Conservation (phyloP, 2,797 vertebrate genomes). For the Pseudotriccus pelzelni region DNA sequence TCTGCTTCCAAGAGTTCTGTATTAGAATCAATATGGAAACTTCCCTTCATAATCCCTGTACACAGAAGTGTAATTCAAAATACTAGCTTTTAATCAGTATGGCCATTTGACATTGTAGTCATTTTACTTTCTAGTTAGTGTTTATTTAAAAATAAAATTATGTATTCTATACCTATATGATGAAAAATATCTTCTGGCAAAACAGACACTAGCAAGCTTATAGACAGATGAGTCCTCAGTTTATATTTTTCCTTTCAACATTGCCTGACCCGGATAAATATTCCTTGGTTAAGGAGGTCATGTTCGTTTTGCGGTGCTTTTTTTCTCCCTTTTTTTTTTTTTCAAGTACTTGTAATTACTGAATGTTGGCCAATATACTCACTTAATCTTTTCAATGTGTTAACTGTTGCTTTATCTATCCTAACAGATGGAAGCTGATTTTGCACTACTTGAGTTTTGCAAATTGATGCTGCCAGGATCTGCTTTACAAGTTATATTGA, state of each 20-base stretch:
- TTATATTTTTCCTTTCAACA: neutral
- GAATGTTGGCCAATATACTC: slow-evolving; percentile 27
- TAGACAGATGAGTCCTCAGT: neutral
- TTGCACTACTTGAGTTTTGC: slow-evolving; percentile 61
- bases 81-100: neutral
- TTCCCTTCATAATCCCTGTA: neutral
- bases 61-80: neutral
- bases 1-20: slow-evolving; percentile 22
- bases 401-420: slow-evolving; percentile 47
- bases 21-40: neutral
- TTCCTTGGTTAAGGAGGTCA: neutral
- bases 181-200: neutral
- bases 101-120: neutral
- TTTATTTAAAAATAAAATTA: neutral
- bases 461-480: slow-evolving; percentile 47
- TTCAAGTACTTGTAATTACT: slow-evolving; percentile 21
- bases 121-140: neutral
- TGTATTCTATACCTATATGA: neutral
- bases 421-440: slow-evolving; percentile 59
- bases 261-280: neutral
- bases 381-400: slow-evolving; percentile 58
- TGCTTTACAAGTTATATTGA: slow-evolving; percentile 44
- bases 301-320: neutral
- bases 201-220: neutral
- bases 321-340: too few species aligned